phyloP scores from a whole-genome alignment of 2,113 vertebrate genomes.

The Sorex fumeus region DNA sequence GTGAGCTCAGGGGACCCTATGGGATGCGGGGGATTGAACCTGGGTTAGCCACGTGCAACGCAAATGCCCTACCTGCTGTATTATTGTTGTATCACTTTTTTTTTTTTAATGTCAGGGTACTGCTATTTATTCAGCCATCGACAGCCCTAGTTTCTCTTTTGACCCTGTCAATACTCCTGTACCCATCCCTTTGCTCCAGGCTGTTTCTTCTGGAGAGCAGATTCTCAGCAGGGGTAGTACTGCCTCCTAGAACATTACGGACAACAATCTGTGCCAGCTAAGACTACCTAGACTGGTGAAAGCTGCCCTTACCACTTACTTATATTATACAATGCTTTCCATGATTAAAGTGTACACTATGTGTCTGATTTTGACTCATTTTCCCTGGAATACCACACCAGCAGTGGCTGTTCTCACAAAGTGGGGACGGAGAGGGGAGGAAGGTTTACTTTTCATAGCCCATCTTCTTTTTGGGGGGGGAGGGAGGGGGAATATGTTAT shows the following conservation, averaged over 20 bases:
- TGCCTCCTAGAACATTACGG: background rate
- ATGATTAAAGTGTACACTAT: background rate
- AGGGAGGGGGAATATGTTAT: background rate
- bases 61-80: too few species aligned
- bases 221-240: background rate
- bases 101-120: too few species aligned
- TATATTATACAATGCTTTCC: background rate
- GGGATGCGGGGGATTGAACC: too few species aligned
- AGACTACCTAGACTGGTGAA: too few species aligned
- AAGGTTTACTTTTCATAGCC: background rate
- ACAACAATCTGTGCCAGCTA: background rate
- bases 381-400: slow-evolving; percentile 22
- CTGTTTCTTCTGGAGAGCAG: background rate
- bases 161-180: background rate
- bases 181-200: background rate
- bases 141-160: background rate
- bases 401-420: background rate
- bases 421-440: background rate
- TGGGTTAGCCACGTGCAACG: too few species aligned
- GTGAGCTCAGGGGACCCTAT: too few species aligned
- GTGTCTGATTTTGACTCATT: background rate
- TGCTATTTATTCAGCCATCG: too few species aligned
- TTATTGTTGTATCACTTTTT: too few species aligned
- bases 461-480: background rate
- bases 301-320: background rate